Percentiles rank a stretch among this genome's conserved stretches.
Conservation (phyloP, 2,113 vertebrate species). For the Bucco capensis region DNA sequence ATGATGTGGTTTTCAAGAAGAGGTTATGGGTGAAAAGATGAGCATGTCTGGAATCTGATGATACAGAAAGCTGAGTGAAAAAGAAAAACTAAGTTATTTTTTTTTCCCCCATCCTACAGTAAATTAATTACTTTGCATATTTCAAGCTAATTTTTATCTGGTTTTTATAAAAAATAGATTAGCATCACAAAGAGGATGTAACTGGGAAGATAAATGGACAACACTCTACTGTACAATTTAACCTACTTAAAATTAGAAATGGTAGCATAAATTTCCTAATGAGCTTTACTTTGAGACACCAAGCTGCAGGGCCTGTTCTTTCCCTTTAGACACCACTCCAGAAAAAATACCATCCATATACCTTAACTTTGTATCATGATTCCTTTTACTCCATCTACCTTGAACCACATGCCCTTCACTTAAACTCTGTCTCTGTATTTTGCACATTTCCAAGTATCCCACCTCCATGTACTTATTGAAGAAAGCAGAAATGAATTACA, state of each 20-base stretch:
- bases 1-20: slow-evolving; percentile 38
- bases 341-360: background rate
- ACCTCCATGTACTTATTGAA: accelerated
- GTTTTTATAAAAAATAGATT: background rate
- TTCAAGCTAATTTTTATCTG: background rate
- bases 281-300: background rate
- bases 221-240: background rate
- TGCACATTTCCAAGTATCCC: background rate
- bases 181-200: background rate
- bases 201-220: background rate
- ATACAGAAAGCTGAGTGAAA: slow-evolving; percentile 58
- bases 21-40: slow-evolving; percentile 48
- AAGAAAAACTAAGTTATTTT: background rate
- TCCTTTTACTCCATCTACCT: background rate
- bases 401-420: background rate
- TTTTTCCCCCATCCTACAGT: background rate
- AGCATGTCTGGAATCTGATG: background rate
- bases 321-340: background rate
- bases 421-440: background rate
- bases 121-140: background rate
- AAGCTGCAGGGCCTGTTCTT: background rate
- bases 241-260: background rate
- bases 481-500: background rate
- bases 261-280: background rate
- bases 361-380: background rate